These are phyloP conservation scores for Zapornia atra DNA, from an alignment of 2,113 vertebrate species.

Conservation along the genomic window DNA sequence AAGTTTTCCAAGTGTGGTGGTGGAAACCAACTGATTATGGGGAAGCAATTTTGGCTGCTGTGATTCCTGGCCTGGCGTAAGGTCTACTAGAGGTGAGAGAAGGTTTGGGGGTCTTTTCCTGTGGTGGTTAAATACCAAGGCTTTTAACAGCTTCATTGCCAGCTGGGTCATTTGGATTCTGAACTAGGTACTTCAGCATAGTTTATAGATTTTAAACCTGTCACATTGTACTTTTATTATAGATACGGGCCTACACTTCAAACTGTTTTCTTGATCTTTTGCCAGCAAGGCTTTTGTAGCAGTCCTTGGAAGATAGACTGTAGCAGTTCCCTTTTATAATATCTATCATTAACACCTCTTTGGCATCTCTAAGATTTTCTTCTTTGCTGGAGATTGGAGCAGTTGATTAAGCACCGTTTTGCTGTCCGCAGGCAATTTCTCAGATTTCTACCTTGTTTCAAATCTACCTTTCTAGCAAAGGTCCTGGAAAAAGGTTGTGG, in stretches of 20 bases:
- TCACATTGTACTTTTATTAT: conserved; percentile 54
- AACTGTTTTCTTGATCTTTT: conserved; percentile 71
- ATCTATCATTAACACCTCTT: conserved; percentile 68
- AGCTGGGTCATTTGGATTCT: conserved; percentile 49
- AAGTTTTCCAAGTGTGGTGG: not conserved
- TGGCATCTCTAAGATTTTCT: conserved; percentile 59
- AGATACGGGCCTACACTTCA: conserved; percentile 49
- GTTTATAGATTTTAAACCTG: conserved; percentile 57
- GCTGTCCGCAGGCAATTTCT: conserved; percentile 56
- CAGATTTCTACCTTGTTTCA: conserved; percentile 61
- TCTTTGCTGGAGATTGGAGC: conserved; percentile 58
- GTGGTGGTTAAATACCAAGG: conserved; percentile 13
- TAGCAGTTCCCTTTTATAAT: conserved; percentile 63
- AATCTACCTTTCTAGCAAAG: conserved; percentile 60
- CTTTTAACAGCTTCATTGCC: conserved; percentile 31
- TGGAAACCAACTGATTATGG: not conserved
- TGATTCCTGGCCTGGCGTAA: not conserved
- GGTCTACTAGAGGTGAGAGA: not conserved
- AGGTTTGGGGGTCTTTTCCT: not conserved
- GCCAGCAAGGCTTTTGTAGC: conserved; percentile 65
- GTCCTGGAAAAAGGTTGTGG: conserved; percentile 59
- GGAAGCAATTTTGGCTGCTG: not conserved
- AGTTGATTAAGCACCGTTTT: conserved; percentile 72
- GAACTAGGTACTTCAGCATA: conserved; percentile 55
- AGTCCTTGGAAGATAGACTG: conserved; percentile 55